phyloP scores from a whole-genome alignment of 2,797 vertebrate genomes.

The Pipistrellus pipistrellus region DNA sequence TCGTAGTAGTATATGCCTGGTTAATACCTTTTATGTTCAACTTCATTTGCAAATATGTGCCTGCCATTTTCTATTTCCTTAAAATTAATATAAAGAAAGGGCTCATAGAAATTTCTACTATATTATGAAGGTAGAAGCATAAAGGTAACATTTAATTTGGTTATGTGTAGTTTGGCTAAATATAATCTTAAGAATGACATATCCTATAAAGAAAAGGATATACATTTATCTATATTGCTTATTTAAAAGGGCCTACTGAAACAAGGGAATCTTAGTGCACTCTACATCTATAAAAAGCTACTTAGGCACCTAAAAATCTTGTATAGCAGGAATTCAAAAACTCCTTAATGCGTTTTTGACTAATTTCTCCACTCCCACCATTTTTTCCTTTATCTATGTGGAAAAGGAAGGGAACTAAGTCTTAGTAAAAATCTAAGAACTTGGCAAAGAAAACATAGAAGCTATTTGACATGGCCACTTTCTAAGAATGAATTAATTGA shows the following conservation, averaged over 20 bases:
- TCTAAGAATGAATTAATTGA: slow-evolving; percentile 15
- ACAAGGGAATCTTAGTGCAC: neutral
- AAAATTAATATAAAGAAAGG: neutral
- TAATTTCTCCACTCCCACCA: neutral
- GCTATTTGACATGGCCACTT: neutral
- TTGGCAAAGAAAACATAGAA: neutral
- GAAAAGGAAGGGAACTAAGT: slow-evolving; percentile 15
- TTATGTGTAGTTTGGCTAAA: neutral
- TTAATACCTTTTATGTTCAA: neutral
- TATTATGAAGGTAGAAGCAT: neutral
- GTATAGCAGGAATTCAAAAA: neutral
- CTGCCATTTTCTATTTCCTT: slow-evolving; percentile 7
- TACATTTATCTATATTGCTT: neutral
- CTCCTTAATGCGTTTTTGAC: neutral
- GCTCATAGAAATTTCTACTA: neutral
- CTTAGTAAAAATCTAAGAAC: slow-evolving; percentile 46
- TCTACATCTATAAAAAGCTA: neutral
- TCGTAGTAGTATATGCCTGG: neutral
- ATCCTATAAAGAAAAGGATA: neutral
- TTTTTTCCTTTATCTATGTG: neutral
- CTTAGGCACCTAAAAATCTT: neutral
- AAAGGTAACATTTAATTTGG: neutral
- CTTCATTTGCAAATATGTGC: slow-evolving; percentile 9
- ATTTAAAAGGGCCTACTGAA: neutral
- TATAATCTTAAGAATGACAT: neutral